Base-by-base conservation (phyloP, 2,888 invertebrate genomes). In the Drosophila seclusa region DNA sequence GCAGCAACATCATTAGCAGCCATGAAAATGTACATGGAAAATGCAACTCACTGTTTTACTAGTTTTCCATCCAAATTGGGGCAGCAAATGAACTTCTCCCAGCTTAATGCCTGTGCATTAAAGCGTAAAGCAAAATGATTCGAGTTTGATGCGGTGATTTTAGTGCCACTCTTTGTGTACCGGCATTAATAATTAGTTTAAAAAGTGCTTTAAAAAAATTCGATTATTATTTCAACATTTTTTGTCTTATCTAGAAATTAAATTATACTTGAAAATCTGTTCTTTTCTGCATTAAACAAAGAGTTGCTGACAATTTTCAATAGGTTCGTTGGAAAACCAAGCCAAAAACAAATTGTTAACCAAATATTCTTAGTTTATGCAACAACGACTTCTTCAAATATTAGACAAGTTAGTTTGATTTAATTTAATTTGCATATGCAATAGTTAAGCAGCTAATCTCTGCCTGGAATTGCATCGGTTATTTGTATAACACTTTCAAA, bases 1-100 rank as follows among this genome's bases (percentile, higher is more conserved):
- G 36, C 34, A 45, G 8, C 42, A 32, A 53, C 68, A 80, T 68
- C 59, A 54, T 76, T 76, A 68, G 27, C 27, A 58, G 55, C 52
- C 48, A 48, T 40, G 58, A 62, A 63, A 75, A 53, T 49, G 31
- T 21, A 18, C 8, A n/a, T 29, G 16, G 52, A 70, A 78, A 59
- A 50, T 62, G 68, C 74, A 72, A 58, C 31, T 59, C 50, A 60
- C 55, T 72, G 72, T 65, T 55, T 73, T 52, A 42, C 16, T 57
- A n/a, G 32, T 54, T 42, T 34, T 36, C 24, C 45, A 40, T 67
- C 45, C 49, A 48, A 78, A 78, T 67, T 77, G 66, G 66, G 62
- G 48, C 66, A 72, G 34, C 60, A 50, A 73, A 62, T 62, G 38
- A 50, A 62, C 42, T 73, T 61, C 32, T 40, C 16, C 38, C n/a